Evolutionary conservation across 1,140 invertebrate genomes (phyloP), one percentile per base, ranked within the genome.

Genomic region (Plutomurus gul): DNA sequence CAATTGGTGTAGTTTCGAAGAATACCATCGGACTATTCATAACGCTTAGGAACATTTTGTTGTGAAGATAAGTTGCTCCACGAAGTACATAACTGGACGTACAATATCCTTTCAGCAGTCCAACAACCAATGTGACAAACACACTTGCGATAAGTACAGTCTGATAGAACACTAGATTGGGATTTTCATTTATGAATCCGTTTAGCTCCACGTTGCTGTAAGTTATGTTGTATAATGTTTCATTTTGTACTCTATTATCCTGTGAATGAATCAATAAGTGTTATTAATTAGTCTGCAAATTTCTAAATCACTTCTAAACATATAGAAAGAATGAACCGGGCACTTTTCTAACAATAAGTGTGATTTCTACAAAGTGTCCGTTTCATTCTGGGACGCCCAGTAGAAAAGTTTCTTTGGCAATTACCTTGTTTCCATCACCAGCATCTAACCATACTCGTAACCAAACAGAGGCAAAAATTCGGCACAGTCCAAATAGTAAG

Each of bases 1-100:
- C 93, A 78, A 88, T 86, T 6, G 93, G 93, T 82, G 91, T 92
- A 49, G 87, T 88, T 87, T 94, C 92, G 87, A 94, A 95, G 89
- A 94, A 95, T 71, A 86, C 86, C 87, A 92, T 90, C 25, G 92
- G 91, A 82, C 89, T 90, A 76, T 86, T 88, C 83, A 95, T 84
- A 83, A 93, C 86, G 82, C 90, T 89, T 81, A n/a, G 72, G 76
- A 86, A 80, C 84, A 84, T 84, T 76, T 81, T 40, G 74, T 80
- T 37, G 82, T 85, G 78, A 56, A 84, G 47, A 49, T 76, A 37
- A 1, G 79, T 79, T 2, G 81, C 75, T 30, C 70, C 81, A 37
- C 81, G 20, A 2, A 76, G 36, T 1, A 82, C 77, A 37, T 79
- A 76, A 11, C 81, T 30, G 0, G 70, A 37, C 1, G 60, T 75